Base-by-base conservation (phyloP, 1,140 invertebrate genomes). In the Drosophila nikananu region DNA sequence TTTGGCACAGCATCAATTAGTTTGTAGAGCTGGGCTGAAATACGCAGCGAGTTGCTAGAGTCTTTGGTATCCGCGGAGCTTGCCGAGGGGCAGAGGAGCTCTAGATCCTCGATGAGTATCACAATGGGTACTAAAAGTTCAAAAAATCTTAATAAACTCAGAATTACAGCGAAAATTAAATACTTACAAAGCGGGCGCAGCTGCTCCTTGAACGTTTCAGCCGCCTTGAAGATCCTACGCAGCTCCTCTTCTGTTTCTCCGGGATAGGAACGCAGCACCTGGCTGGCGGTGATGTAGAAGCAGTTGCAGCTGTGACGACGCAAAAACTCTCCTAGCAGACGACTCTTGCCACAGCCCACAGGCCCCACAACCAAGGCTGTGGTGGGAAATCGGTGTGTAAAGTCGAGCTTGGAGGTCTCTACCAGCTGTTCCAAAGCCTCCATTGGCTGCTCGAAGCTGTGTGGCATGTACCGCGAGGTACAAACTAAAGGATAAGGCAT, bases 161-260 rank as follows among this genome's bases (percentile, higher is more conserved):
- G 5, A 37, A 6, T 23, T 23, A 23, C 12, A 25, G 4, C 1
- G 17, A 23, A 2, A 23, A 52, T 5, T 6, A 17, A 23, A 15
- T 2, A 39, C 13, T 73, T 73, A 89, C 84, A 27, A 8, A 64
- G 23, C 3, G 90, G 78, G 7, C 42, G 44, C 30, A 91, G 77
- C 35, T 71, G 65, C 60, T 73, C 51, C 30, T 60, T 59, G 17
- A 93, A 92, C 17, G 67, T 60, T 52, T 81, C 57, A 10, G 93
- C 93, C 42, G 93, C 75, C 5, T 92, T 61, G 73, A 94, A 94
- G 27, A 93, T 84, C 42, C 81, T 80, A 6, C 91, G 75, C 8
- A 94, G 67, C 21, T 81, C 70, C 9, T 72, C 57, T 81, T 94
- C 94, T 6, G 94, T 92, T 77, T 93, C 93, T 15, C 94, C 94